These are phyloP conservation scores for Oxyura jamaicensis DNA, from an alignment of 2,113 vertebrate genomes.

Conservation along the genomic window DNA sequence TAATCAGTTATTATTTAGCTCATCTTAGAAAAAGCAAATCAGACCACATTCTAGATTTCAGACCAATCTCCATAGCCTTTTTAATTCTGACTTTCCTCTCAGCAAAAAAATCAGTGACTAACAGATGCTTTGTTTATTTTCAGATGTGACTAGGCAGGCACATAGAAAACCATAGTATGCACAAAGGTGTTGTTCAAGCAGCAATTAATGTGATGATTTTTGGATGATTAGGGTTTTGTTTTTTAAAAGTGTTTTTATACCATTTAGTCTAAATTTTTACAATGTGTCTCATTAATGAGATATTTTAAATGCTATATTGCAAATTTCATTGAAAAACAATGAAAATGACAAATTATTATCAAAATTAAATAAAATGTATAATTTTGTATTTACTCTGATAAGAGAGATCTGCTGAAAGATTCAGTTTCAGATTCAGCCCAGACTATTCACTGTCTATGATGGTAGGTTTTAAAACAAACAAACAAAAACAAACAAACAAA, in stretches of 20 bases:
- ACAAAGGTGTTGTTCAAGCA: background rate
- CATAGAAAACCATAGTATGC: background rate
- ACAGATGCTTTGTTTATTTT: conserved; percentile 35
- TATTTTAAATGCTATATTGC: background rate
- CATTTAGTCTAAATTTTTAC: background rate
- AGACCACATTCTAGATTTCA: background rate
- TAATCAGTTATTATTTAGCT: background rate
- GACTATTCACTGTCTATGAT: background rate
- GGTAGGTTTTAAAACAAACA: background rate
- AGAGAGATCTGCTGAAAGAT: background rate
- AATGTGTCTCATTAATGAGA: background rate
- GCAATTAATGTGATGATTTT: background rate
- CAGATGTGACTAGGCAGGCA: background rate
- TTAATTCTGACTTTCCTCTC: conserved; percentile 4
- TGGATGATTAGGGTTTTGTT: accelerated
- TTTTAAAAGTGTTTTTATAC: background rate
- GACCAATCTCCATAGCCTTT: background rate
- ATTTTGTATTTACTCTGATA: background rate
- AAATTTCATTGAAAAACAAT: background rate
- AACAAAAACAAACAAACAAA: background rate
- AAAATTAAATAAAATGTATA: background rate
- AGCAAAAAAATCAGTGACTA: background rate
- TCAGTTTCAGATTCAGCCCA: background rate
- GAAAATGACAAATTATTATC: background rate
- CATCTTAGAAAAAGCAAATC: background rate